Evolutionary conservation across 2,888 invertebrate species (phyloP).

Genomic region (Acleris sparsana): DNA sequence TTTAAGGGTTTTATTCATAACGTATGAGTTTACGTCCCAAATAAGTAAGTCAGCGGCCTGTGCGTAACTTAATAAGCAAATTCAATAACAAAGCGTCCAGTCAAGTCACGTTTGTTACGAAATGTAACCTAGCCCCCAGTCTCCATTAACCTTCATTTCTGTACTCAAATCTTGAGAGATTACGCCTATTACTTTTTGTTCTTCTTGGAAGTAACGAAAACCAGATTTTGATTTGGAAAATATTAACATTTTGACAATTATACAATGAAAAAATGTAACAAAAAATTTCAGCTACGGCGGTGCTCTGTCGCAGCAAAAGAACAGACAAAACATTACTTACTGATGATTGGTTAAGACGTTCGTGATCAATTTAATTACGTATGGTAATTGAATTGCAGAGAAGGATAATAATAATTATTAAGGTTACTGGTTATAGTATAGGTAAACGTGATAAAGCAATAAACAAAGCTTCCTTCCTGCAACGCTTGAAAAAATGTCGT

Average conservation of each 20-base stretch:
- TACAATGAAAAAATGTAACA: too few species aligned
- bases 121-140: conserved; percentile 30
- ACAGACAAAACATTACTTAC: too few species aligned
- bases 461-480: conserved; percentile 10
- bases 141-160: conserved; percentile 24
- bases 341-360: too few species aligned
- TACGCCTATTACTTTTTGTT: conserved; percentile 21
- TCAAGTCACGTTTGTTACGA: conserved; percentile 34
- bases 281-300: too few species aligned
- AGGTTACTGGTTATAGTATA: background rate
- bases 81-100: conserved; percentile 13
- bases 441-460: background rate
- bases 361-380: too few species aligned
- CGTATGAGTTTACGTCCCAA: background rate
- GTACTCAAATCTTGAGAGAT: conserved; percentile 26
- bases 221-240: background rate
- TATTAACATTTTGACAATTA: background rate
- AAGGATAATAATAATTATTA: too few species aligned
- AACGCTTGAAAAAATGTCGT: conserved; percentile 39
- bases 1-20: background rate
- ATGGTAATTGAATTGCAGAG: too few species aligned
- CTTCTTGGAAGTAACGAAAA: conserved; percentile 2
- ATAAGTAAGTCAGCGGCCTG: conserved; percentile 3
- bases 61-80: background rate
- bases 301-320: too few species aligned